phyloP scores from a whole-genome alignment of 2,113 vertebrate genomes.

The Aramus guarauna region DNA sequence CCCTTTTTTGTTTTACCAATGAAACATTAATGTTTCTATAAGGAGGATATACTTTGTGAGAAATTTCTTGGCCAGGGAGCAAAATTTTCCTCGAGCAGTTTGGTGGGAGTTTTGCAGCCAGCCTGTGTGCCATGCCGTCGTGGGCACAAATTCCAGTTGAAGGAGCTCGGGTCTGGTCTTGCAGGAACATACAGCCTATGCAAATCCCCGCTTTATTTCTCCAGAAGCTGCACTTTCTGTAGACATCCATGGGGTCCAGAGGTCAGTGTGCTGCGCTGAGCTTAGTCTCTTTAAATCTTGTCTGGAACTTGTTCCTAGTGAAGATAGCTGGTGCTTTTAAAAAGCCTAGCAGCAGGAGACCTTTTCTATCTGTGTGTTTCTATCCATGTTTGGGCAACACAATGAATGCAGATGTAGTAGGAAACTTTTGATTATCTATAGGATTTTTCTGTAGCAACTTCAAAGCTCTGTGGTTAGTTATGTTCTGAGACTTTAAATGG shows the following conservation, averaged over 20 bases:
- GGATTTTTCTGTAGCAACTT: conserved; percentile 35
- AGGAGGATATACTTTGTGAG: not conserved
- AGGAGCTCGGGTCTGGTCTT: not conserved
- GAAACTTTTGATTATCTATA: conserved; percentile 56
- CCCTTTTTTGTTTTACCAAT: not conserved
- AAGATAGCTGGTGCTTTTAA: not conserved
- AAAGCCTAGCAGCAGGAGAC: conserved; percentile 11
- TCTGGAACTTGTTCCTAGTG: not conserved
- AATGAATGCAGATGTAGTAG: conserved; percentile 48
- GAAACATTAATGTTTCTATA: not conserved
- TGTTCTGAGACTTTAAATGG: conserved; percentile 13
- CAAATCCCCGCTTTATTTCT: not conserved
- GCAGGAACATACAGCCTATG: not conserved
- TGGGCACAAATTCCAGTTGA: not conserved
- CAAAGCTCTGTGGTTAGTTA: conserved; percentile 50
- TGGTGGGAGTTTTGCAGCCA: not conserved
- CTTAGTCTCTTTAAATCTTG: not conserved
- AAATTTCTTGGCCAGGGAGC: not conserved
- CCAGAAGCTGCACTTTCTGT: not conserved
- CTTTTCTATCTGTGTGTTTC: conserved; percentile 1
- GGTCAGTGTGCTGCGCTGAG: not conserved
- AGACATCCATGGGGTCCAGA: not conserved
- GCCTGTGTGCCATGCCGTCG: fast-evolving
- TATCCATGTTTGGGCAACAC: conserved; percentile 40
- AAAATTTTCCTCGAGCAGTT: not conserved